These are phyloP conservation scores for Copsychus sechellarum DNA, from an alignment of 2,113 vertebrate genomes.

Conservation along the genomic window DNA sequence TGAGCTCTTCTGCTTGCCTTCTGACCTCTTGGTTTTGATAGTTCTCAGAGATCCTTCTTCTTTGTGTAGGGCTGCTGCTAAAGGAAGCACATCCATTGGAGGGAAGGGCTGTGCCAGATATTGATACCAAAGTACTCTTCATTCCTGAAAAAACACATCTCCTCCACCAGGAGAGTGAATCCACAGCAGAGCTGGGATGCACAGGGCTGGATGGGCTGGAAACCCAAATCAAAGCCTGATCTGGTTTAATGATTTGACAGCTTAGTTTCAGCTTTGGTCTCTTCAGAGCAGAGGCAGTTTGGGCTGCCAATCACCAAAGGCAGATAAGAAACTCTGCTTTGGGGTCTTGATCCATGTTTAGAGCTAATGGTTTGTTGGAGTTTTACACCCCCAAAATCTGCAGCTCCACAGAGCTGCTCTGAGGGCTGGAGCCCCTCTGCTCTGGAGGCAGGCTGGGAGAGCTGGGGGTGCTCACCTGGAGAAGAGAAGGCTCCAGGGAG, in stretches of 20 bases:
- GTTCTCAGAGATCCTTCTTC: background rate
- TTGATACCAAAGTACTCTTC: background rate
- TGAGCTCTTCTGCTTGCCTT: background rate
- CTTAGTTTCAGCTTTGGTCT: background rate
- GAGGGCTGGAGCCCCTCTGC: background rate
- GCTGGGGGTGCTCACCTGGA: background rate
- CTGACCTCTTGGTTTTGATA: background rate
- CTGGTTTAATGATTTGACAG: background rate
- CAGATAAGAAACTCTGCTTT: background rate
- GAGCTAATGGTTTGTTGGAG: background rate
- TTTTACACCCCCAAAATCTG: background rate
- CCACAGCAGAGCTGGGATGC: background rate
- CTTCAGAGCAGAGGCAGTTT: background rate
- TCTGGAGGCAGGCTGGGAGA: background rate
- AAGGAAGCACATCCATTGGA: background rate
- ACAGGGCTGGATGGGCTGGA: background rate
- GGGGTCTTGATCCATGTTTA: background rate
- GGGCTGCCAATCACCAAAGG: background rate
- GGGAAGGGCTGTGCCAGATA: background rate
- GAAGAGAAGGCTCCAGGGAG: background rate
- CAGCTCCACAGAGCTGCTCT: background rate
- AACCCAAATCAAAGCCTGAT: background rate
- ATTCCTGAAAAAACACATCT: background rate
- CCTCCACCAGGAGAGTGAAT: fast-evolving
- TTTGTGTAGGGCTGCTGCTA: background rate